phyloP scores from a whole-genome alignment of 2,113 vertebrate genomes.

The Peucedramus taeniatus region DNA sequence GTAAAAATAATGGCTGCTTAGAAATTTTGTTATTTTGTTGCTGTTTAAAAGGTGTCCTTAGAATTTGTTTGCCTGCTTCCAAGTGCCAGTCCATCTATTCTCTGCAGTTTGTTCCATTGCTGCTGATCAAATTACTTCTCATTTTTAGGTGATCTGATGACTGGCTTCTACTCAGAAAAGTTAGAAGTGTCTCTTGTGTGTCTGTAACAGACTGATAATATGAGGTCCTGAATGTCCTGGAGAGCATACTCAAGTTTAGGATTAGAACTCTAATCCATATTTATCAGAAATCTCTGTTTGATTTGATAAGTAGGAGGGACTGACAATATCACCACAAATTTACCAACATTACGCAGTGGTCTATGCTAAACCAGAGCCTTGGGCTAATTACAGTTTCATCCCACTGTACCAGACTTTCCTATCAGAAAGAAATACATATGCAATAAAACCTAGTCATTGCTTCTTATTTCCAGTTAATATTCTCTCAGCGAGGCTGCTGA shows the following conservation, averaged over 20 bases:
- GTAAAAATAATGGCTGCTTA: background rate
- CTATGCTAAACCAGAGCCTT: background rate
- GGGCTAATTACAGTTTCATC: background rate
- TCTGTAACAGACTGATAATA: background rate
- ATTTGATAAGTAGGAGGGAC: background rate
- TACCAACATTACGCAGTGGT: background rate
- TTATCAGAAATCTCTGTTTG: background rate
- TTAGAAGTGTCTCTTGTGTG: background rate
- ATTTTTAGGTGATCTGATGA: background rate
- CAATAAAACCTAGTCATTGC: background rate
- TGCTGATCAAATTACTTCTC: background rate
- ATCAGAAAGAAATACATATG: background rate
- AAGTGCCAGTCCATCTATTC: background rate
- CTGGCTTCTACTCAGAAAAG: background rate
- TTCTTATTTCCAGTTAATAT: background rate
- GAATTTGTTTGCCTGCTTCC: background rate
- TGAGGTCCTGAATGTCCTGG: background rate
- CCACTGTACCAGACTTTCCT: background rate
- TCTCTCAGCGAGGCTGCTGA: background rate
- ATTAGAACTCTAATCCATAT: background rate
- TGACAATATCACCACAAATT: background rate
- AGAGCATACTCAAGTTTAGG: background rate
- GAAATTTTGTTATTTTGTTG: background rate
- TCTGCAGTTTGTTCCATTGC: background rate
- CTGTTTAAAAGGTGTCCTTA: background rate